Evolutionary conservation across 2,888 invertebrate species (phyloP).

Genomic region (Netelia virgata): DNA sequence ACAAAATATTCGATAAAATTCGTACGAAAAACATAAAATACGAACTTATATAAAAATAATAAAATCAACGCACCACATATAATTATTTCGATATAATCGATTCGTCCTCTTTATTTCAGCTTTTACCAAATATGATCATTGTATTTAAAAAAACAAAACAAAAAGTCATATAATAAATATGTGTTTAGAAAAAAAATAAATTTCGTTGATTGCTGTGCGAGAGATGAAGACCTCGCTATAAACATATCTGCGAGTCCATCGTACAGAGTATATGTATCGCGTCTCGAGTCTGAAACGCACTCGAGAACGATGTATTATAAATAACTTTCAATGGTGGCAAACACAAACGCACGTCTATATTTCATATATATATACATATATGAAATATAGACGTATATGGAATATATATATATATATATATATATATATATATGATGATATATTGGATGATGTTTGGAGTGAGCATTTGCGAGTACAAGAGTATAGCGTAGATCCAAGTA

Average conservation of each 20-base stretch:
- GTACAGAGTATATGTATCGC: constrained; percentile 72
- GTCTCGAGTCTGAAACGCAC: constrained; percentile 74
- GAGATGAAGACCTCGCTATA: constrained; percentile 71
- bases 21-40: neutral
- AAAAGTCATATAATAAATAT: neutral
- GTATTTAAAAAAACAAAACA: neutral
- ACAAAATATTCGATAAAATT: neutral
- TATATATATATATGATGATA: constrained; percentile 24
- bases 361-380: too few species aligned
- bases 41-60: neutral
- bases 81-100: neutral
- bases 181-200: constrained; percentile 12
- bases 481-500: neutral
- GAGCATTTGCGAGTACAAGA: constrained; percentile 22
- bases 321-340: constrained; percentile 75
- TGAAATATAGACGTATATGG: too few species aligned
- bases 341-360: neutral
- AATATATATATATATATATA: too few species aligned
- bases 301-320: constrained; percentile 76
- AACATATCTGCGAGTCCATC: constrained; percentile 74
- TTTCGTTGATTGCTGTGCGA: constrained; percentile 72
- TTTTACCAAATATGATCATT: neutral
- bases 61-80: neutral
- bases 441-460: neutral
- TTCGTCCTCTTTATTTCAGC: neutral